phyloP scores from a whole-genome alignment of 2,797 vertebrate species.

The Eutrigla gurnardus region DNA sequence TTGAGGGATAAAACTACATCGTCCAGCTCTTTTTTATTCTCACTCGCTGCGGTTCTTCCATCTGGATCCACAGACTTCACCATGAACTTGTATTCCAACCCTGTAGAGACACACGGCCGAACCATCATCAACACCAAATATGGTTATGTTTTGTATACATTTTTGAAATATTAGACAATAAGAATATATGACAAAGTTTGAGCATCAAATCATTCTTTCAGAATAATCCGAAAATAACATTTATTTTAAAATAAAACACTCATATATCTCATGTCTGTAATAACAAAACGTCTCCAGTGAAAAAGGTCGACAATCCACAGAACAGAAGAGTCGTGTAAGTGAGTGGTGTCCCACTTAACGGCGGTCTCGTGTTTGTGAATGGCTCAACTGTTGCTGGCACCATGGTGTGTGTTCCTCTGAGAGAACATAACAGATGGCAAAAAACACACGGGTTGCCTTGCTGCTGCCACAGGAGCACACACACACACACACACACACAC shows the following conservation, averaged over 20 bases:
- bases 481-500: constrained; percentile 34
- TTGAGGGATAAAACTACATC: constrained; percentile 20
- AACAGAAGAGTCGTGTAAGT: constrained; percentile 19
- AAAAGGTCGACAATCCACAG: constrained; percentile 9
- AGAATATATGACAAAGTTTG: neutral
- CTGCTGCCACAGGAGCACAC: constrained; percentile 72
- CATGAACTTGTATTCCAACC: constrained; percentile 74
- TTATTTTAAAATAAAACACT: neutral
- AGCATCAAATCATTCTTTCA: neutral
- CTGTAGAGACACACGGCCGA: constrained; percentile 59
- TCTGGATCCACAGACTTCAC: constrained; percentile 81
- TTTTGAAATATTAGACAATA: neutral
- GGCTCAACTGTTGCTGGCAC: constrained; percentile 66
- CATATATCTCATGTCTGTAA: neutral
- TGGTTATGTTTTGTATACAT: neutral
- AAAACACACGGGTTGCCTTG: constrained; percentile 76
- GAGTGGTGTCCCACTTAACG: constrained; percentile 25
- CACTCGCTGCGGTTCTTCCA: constrained; percentile 33
- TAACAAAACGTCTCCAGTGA: constrained; percentile 1
- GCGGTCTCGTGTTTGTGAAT: constrained; percentile 77
- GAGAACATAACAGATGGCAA: constrained; percentile 86
- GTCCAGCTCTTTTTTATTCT: constrained; percentile 4
- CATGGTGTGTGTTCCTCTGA: constrained; percentile 77
- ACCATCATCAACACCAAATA: neutral
- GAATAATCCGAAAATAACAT: neutral